Evolutionary conservation across 2,888 invertebrate species (phyloP).

Genomic region (Ctena decussata): DNA sequence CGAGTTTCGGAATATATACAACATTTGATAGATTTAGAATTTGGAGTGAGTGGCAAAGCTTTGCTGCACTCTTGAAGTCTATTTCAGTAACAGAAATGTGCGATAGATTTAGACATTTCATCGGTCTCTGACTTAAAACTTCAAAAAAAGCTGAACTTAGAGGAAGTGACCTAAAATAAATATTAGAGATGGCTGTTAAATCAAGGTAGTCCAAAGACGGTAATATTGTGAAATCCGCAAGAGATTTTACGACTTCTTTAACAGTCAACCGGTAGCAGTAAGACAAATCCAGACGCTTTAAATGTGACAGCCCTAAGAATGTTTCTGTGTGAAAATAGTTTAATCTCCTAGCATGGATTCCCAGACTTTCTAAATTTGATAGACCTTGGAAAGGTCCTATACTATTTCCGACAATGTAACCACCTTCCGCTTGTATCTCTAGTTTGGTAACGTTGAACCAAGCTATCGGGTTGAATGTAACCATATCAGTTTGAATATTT

Average conservation of each 20-base stretch:
- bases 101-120: too few relatives aligned
- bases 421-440: background rate
- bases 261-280: too few relatives aligned
- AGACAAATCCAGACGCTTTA: background rate
- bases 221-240: too few relatives aligned
- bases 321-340: background rate
- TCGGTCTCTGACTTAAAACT: too few relatives aligned
- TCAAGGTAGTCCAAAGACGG: too few relatives aligned
- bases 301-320: background rate
- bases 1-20: background rate
- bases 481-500: background rate
- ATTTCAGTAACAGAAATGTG: too few relatives aligned
- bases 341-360: background rate
- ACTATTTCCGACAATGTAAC: background rate
- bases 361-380: background rate
- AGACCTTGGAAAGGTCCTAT: background rate
- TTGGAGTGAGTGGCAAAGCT: background rate
- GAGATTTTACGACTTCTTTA: too few relatives aligned
- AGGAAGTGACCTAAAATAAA: too few relatives aligned
- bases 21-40: background rate
- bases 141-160: too few relatives aligned
- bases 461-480: background rate
- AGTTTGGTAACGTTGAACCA: background rate
- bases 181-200: too few relatives aligned
- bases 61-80: background rate